Conservation (phyloP, 2,797 vertebrate genomes). For the Hyperoplus lanceolatus region DNA sequence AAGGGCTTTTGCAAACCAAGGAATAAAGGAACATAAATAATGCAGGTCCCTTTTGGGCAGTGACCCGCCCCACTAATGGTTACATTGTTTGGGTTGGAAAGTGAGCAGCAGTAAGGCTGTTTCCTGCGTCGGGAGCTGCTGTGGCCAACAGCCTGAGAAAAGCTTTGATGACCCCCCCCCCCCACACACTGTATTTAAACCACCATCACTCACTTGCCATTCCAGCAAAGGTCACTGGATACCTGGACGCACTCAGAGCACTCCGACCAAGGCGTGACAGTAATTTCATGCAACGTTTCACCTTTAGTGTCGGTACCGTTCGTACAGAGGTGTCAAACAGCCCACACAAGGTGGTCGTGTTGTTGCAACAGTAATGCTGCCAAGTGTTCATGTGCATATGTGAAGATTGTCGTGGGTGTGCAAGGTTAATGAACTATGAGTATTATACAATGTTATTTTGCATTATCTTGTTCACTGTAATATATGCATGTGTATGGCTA, state of each 20-base stretch:
- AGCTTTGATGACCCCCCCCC: slow-evolving; percentile 71
- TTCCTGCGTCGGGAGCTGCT: slow-evolving; percentile 76
- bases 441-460: neutral
- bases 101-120: slow-evolving; percentile 76
- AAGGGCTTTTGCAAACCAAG: slow-evolving; percentile 9
- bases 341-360: slow-evolving; percentile 39
- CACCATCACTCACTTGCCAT: slow-evolving; percentile 42
- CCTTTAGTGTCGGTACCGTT: slow-evolving; percentile 22
- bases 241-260: slow-evolving; percentile 59
- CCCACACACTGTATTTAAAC: slow-evolving; percentile 64
- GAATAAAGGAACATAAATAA: slow-evolving; percentile 49
- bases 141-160: slow-evolving; percentile 76
- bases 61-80: slow-evolving; percentile 65
- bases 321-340: slow-evolving; percentile 33
- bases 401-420: neutral
- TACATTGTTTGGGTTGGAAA: slow-evolving; percentile 79
- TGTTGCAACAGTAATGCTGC: neutral
- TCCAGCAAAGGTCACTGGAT: slow-evolving; percentile 69
- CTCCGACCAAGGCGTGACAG: slow-evolving; percentile 58
- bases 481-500: too few species aligned
- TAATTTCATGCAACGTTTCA: slow-evolving; percentile 54
- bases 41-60: slow-evolving; percentile 47
- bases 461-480: neutral
- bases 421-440: neutral
- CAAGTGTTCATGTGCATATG: slow-evolving; percentile 14